These are phyloP conservation scores for Pachymerium ferrugineum DNA, from an alignment of 2,888 invertebrate genomes.

Conservation along the genomic window DNA sequence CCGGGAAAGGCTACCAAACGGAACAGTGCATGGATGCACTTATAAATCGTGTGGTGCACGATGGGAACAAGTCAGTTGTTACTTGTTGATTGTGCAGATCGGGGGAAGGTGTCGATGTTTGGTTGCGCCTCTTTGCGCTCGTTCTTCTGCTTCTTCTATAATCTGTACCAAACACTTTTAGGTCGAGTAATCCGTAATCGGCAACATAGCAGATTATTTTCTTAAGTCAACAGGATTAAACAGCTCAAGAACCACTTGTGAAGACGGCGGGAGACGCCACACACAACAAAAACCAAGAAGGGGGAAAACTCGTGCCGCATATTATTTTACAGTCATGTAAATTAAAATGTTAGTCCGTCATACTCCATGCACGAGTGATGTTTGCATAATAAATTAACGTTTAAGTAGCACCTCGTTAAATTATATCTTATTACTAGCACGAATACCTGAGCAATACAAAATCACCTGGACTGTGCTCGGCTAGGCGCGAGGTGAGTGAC, in stretches of 20 bases:
- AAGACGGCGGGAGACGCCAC: not conserved
- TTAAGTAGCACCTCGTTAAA: constrained; percentile 21
- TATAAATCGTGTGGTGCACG: not conserved
- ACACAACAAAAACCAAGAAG: not conserved
- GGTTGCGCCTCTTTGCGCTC: constrained; percentile 7
- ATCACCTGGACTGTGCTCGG: not conserved
- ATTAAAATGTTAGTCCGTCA: not conserved
- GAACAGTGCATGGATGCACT: constrained; percentile 10
- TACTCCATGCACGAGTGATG: not conserved
- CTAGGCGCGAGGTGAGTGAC: not conserved
- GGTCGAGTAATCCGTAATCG: constrained; percentile 18
- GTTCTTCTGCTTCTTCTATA: not conserved
- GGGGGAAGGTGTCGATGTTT: not conserved
- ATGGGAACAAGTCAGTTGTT: not conserved
- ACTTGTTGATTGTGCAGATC: not conserved
- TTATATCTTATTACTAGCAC: not conserved
- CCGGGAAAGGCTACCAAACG: constrained; percentile 15
- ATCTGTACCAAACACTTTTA: constrained; percentile 12
- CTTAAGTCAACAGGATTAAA: constrained; percentile 15
- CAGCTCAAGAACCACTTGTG: constrained; percentile 18
- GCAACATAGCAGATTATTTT: constrained; percentile 18
- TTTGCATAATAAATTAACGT: constrained; percentile 21
- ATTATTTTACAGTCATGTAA: not conserved
- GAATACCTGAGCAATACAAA: not conserved
- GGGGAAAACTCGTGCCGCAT: not conserved